These are phyloP conservation scores for Capitulum mitella DNA, from an alignment of 2,888 invertebrate genomes.

Conservation along the genomic window DNA sequence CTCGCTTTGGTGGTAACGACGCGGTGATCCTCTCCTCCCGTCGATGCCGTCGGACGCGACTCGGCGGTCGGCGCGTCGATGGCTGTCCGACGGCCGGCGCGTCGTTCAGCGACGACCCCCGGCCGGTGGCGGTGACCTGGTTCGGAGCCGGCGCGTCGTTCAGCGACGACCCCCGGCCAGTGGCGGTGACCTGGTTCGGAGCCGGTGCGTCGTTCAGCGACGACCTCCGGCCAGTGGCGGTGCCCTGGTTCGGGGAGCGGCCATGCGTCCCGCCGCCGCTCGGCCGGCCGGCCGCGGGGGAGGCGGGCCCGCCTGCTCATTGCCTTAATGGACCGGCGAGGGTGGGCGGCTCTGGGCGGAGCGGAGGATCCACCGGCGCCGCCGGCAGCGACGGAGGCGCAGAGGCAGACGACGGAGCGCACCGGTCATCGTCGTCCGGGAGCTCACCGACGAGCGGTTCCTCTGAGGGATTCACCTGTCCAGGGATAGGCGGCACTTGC, in stretches of 20 bases:
- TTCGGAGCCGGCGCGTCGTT: background rate
- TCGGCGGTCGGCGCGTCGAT: background rate
- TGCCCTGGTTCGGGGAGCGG: background rate
- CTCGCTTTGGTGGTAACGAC: background rate
- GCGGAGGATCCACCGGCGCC: background rate
- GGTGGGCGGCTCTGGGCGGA: too few species aligned
- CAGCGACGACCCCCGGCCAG: too few species aligned
- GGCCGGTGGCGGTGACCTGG: background rate
- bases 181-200: background rate
- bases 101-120: background rate
- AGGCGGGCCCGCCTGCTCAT: background rate
- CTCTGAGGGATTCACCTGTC: too few species aligned
- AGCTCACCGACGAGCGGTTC: too few species aligned
- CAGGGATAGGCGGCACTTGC: too few species aligned
- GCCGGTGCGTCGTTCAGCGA: background rate
- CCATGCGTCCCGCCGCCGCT: too few species aligned
- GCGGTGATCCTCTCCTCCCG: background rate
- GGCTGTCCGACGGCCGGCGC: background rate
- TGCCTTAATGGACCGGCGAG: background rate
- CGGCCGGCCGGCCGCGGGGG: too few species aligned
- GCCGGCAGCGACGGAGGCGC: background rate
- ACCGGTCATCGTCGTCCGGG: too few species aligned
- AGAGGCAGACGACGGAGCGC: too few species aligned
- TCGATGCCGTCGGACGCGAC: too few species aligned
- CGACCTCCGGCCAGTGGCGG: too few species aligned